A percentile compares a stretch with the other conserved stretches of the same genome.
These are phyloP conservation scores for Streptopelia turtur DNA, from an alignment of 2,797 vertebrate species.

Conservation along the genomic window DNA sequence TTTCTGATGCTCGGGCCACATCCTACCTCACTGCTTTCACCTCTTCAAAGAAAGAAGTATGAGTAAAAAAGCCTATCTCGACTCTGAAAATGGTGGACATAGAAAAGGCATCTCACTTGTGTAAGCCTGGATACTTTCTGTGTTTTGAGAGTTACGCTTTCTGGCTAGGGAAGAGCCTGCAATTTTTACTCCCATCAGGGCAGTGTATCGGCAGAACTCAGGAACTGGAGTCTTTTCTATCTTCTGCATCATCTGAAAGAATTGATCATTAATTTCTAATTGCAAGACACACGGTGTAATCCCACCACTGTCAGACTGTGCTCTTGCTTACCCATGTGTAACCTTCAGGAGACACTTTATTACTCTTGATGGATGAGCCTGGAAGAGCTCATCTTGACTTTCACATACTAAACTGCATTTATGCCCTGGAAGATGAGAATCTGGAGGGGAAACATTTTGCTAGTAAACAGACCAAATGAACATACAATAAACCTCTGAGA, in stretches of 20 bases:
- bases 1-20: constrained; percentile 2
- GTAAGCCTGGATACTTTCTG: background rate
- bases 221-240: constrained; percentile 2
- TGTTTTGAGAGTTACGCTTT: background rate
- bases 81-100: background rate
- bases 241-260: constrained; percentile 9
- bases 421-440: constrained; percentile 45
- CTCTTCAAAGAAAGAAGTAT: background rate
- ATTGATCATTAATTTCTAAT: constrained; percentile 63
- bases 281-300: constrained; percentile 17
- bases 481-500: constrained; percentile 63
- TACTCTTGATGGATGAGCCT: constrained; percentile 62
- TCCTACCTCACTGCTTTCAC: background rate
- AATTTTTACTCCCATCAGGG: background rate
- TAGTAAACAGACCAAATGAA: constrained; percentile 61
- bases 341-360: constrained; percentile 62
- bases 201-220: background rate
- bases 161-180: background rate
- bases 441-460: constrained; percentile 50
- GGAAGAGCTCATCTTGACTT: constrained; percentile 55
- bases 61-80: background rate
- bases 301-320: background rate
- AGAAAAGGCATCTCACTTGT: background rate
- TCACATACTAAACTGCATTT: constrained; percentile 48
- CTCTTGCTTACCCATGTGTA: constrained; percentile 50